These are phyloP conservation scores for Gasterosteus aculeatus DNA, from an alignment of 2,113 vertebrate genomes.

Conservation along the genomic window DNA sequence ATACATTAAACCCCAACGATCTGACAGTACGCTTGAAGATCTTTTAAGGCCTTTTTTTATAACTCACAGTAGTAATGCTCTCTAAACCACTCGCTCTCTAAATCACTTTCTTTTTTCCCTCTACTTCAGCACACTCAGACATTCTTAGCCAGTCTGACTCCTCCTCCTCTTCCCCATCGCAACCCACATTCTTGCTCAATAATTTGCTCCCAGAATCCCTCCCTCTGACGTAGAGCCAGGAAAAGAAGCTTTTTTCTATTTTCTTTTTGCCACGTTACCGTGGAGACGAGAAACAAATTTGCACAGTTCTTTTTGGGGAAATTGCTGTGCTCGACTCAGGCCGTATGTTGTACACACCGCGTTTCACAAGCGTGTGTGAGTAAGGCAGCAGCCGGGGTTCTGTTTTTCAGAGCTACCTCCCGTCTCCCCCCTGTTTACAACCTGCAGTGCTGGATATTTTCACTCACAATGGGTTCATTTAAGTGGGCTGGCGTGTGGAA, in stretches of 20 bases:
- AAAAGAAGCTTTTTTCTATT: conserved; percentile 36
- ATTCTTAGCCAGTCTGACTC: conserved; percentile 53
- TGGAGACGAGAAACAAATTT: conserved; percentile 59
- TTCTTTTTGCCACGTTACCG: conserved; percentile 43
- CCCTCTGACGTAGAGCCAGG: conserved; percentile 59
- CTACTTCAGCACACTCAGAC: conserved; percentile 27
- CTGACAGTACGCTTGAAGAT: background rate
- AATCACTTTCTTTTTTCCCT: conserved; percentile 40
- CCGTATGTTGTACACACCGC: conserved; percentile 56
- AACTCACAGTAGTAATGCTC: background rate
- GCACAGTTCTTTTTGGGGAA: conserved; percentile 45
- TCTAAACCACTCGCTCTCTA: background rate
- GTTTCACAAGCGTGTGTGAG: conserved; percentile 66
- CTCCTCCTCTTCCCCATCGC: conserved; percentile 46
- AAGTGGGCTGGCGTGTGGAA: conserved; percentile 64
- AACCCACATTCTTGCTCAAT: conserved; percentile 61
- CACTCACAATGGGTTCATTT: conserved; percentile 73
- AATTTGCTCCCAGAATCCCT: conserved; percentile 72
- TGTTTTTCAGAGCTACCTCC: conserved; percentile 35
- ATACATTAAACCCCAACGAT: background rate
- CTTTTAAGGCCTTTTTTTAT: background rate
- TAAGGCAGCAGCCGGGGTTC: conserved; percentile 45
- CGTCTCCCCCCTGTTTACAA: conserved; percentile 22
- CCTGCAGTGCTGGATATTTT: conserved; percentile 53
- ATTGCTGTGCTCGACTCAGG: conserved; percentile 16